A percentile compares a stretch with the other conserved stretches of the same genome.
phyloP scores from a whole-genome alignment of 2,797 vertebrate species.

The Morus bassanus region DNA sequence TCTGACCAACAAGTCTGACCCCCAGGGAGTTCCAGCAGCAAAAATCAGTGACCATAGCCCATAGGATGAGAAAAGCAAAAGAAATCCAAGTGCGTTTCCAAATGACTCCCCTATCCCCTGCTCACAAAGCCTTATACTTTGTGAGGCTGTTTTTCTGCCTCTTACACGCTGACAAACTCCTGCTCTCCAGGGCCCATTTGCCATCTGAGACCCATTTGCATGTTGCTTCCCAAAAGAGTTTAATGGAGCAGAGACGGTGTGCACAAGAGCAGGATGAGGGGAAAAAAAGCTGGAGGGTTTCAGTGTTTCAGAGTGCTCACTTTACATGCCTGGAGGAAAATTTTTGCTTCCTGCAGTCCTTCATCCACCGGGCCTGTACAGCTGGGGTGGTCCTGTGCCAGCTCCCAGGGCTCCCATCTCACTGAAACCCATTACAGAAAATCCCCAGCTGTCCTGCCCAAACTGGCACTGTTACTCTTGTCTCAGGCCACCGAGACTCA shows the following conservation, averaged over 20 bases:
- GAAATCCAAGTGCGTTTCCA: neutral
- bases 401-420: neutral
- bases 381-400: neutral
- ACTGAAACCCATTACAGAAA: accelerated
- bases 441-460: neutral
- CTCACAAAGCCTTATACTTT: neutral
- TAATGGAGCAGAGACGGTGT: neutral
- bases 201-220: neutral
- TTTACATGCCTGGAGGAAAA: neutral
- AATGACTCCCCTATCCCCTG: too few species aligned
- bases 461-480: accelerated
- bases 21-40: neutral
- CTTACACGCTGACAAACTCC: neutral
- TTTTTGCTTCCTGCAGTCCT: neutral
- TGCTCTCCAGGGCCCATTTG: neutral
- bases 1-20: neutral
- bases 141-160: neutral
- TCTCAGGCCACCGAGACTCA: accelerated
- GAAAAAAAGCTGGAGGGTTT: neutral
- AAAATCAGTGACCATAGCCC: neutral
- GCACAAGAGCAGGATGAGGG: neutral
- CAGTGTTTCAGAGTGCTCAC: neutral
- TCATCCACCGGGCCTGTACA: accelerated
- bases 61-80: neutral
- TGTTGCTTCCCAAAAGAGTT: neutral